Percentiles rank a stretch among this genome's conserved stretches.
Evolutionary conservation across 64 coral and sea anemone genomes (phyloP).

Genomic region (Trachythela sp.): DNA sequence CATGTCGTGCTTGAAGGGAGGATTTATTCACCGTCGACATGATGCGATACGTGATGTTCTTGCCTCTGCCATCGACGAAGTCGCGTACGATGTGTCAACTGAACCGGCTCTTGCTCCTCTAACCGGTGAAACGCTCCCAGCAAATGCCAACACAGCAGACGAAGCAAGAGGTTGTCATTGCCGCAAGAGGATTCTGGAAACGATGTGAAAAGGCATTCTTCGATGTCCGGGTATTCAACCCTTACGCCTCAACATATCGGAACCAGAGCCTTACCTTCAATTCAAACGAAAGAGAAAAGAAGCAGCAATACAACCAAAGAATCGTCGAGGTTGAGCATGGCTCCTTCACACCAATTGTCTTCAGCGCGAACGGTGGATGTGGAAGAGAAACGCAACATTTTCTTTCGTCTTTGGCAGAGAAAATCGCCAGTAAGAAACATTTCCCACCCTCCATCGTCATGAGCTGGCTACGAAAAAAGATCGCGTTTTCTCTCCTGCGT

Average conservation of each 20-base stretch:
- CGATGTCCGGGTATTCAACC: neutral
- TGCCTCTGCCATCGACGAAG: neutral
- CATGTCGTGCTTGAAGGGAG: neutral
- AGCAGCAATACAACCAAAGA: neutral
- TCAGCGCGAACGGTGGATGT: neutral
- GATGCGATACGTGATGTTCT: neutral
- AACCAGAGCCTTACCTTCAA: neutral
- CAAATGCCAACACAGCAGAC: neutral
- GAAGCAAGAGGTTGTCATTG: neutral
- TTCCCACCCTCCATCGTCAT: neutral
- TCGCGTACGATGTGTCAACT: neutral
- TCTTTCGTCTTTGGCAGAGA: neutral
- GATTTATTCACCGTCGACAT: neutral
- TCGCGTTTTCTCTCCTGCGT: neutral
- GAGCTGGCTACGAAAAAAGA: neutral
- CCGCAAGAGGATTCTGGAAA: neutral
- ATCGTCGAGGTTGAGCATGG: neutral
- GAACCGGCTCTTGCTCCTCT: neutral
- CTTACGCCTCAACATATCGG: neutral
- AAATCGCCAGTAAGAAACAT: neutral
- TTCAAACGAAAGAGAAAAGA: neutral
- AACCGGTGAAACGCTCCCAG: neutral
- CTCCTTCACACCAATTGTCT: neutral
- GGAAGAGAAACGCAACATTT: neutral
- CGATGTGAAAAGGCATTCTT: slow-evolving; percentile 20